Evolutionary conservation across 2,797 vertebrate genomes (phyloP), one percentile per base, ranked within the genome.

Genomic region (Phrynocephalus vlangalii): DNA sequence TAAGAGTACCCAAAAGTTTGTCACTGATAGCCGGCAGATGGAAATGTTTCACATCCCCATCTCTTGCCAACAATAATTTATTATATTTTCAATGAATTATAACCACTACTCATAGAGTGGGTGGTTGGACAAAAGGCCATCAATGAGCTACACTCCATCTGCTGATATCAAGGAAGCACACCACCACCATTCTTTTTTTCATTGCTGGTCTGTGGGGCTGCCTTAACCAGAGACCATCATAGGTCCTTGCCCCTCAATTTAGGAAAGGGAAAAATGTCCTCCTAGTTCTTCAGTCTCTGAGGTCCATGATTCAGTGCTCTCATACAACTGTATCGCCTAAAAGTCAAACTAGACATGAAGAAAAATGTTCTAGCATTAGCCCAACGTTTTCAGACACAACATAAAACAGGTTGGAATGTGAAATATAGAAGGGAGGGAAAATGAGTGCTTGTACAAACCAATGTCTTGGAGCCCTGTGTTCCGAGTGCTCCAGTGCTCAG

Each of bases 61-160:
- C 87, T 63, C 75, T 70, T 91, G 79, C 77, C 87, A 89, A 16
- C 30, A 48, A 33, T 86, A 63, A 77, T 73, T 90, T 89, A 28
- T 89, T 67, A 80, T 56, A 66, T 4, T 71, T 83, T 26, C 89
- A 52, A 91, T 88, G 88, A 89, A 87, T 90, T 84, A 68, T 38
- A 73, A n/a, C 30, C 77, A 87, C 92, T 86, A 86, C 66, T 83
- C 82, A 50, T 16, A 28, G 44, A 86, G 81, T 5, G 28, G 28
- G 26, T 44, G n/a, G 26, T 87, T 79, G 56, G 67, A 78, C 68
- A 67, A 79, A 76, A 90, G 73, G 66, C 84, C 71, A 85, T n/a
- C 87, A 70, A 52, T 13, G 30, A 86, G 24, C 52, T 84, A 86
- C 83, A 86, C 73, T 52, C 84, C 60, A 48, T 79, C 48, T 82